Percentiles rank a stretch among this genome's conserved stretches.
Conservation (phyloP, 2,113 vertebrate genomes). For the Ginglymostoma cirratum region DNA sequence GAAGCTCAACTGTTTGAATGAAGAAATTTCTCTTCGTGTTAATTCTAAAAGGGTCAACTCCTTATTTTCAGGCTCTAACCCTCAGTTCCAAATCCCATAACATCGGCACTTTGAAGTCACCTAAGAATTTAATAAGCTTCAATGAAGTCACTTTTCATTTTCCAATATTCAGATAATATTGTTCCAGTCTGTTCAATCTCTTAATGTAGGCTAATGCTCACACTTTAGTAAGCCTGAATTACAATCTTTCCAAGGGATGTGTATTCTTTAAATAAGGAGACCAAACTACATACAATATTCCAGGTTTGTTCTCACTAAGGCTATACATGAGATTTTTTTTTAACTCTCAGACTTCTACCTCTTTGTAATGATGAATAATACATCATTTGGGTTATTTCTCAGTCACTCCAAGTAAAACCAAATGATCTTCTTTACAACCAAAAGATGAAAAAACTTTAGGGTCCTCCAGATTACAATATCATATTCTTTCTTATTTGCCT, state of each 20-base stretch:
- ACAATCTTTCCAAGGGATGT: background rate
- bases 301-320: background rate
- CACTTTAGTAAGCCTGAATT: background rate
- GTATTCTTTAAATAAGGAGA: background rate
- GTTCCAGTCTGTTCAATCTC: background rate
- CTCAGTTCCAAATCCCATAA: too few species aligned
- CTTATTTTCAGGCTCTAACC: too few species aligned
- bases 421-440: background rate
- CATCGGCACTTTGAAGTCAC: too few species aligned
- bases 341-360: background rate
- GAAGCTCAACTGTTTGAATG: too few species aligned
- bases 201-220: background rate
- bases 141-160: too few species aligned
- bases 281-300: too few species aligned
- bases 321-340: background rate
- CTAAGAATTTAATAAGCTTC: too few species aligned
- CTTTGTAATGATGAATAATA: background rate
- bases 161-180: background rate
- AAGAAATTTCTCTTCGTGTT: too few species aligned
- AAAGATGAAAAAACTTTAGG: background rate
- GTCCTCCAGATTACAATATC: background rate
- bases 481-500: too few species aligned
- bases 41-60: too few species aligned
- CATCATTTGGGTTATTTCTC: background rate
- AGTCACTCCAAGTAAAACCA: background rate